A percentile compares a stretch with the other conserved stretches of the same genome.
Evolutionary conservation across 2,797 vertebrate genomes (phyloP).

Genomic region (Sphenodon punctatus): DNA sequence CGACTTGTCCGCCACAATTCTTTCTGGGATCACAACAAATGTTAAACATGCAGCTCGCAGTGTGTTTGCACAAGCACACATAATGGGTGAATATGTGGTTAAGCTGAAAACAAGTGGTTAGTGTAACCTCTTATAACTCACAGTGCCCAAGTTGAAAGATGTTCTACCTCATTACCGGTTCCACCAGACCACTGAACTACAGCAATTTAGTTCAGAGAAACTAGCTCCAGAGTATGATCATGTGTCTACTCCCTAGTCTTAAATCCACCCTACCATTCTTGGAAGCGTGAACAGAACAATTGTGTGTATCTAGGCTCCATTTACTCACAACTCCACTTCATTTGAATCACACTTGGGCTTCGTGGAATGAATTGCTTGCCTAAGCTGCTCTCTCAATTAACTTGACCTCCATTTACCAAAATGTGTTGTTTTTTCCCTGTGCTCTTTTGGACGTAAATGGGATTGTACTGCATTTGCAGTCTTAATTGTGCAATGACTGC

Average conservation of each 20-base stretch:
- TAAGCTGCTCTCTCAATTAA: constrained; percentile 14
- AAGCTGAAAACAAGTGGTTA: too few species aligned
- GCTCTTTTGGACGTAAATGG: not conserved
- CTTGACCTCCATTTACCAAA: constrained; percentile 43
- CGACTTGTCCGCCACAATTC: too few species aligned
- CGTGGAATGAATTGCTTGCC: not conserved
- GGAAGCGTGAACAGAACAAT: constrained; percentile 27
- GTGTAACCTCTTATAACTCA: too few species aligned
- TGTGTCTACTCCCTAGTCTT: rapidly evolving
- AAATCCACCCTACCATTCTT: not conserved
- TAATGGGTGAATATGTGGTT: too few species aligned
- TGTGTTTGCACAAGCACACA: too few species aligned
- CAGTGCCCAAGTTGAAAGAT: not conserved
- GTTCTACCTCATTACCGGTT: not conserved
- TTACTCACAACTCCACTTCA: constrained; percentile 38
- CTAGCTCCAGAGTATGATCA: not conserved
- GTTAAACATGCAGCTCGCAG: too few species aligned
- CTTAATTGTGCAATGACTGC: not conserved
- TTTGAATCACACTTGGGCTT: constrained; percentile 21
- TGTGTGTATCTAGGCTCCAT: not conserved
- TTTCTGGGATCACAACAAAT: too few species aligned
- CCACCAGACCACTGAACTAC: not conserved
- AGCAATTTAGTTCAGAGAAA: too few species aligned
- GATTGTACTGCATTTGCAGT: constrained; percentile 13
- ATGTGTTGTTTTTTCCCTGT: not conserved